phyloP scores from a whole-genome alignment of 1,140 invertebrate genomes.

The Caerostris extrusa region DNA sequence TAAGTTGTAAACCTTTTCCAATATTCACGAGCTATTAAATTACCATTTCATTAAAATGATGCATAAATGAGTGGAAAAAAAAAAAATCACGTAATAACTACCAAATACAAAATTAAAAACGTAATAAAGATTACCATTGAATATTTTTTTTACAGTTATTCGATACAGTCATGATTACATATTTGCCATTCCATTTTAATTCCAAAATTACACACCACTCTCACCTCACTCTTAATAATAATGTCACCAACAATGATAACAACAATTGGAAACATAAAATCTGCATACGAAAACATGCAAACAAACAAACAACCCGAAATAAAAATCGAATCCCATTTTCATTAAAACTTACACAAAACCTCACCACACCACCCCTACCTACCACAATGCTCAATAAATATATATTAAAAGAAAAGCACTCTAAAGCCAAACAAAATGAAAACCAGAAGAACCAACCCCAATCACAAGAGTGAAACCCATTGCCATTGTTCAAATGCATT shows the following conservation, averaged over 20 bases:
- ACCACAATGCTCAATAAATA: neutral
- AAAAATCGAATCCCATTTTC: neutral
- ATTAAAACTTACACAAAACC: neutral
- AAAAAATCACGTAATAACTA: no score
- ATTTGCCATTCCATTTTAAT: no score
- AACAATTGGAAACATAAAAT: neutral
- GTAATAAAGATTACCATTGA: no score
- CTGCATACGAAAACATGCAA: neutral
- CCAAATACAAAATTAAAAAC: no score
- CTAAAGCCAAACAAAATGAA: neutral
- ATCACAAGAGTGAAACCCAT: neutral
- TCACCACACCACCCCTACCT: neutral
- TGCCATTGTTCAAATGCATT: conserved; percentile 24
- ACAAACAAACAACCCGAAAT: neutral
- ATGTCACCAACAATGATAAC: neutral
- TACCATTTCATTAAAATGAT: no score
- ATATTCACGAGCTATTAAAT: no score
- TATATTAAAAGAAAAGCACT: neutral
- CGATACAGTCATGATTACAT: no score
- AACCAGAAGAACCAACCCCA: neutral
- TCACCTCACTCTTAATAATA: neutral
- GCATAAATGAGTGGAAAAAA: no score
- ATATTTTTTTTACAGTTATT: no score
- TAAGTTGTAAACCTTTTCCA: no score
- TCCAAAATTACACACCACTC: no score